Evolutionary conservation across 1,140 invertebrate genomes (phyloP), one percentile per base, ranked within the genome.

Genomic region (Brachionus koreanus): DNA sequence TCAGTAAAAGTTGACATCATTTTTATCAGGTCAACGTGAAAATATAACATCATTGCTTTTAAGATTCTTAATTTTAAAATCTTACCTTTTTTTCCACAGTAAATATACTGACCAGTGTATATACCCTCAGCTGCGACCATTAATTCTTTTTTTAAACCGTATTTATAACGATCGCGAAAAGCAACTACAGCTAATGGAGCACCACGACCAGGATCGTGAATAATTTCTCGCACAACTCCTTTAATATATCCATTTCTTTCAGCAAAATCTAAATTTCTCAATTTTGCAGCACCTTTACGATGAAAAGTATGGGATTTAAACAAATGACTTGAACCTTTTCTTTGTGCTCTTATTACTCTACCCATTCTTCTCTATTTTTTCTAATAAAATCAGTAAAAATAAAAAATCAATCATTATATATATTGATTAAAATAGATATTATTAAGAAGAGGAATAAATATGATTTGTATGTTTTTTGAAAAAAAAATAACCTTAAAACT

Each of bases 91-190:
- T 94, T 97, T 85, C 98, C 98, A 90, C 97, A 99, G 89, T 98
- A 99, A n/a, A 99, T 91, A 88, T 97, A 99, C 88, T 99, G 98
- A 84, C 98, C 98, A 76, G 97, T 98, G 91, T 98, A 97, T 91
- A 99, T 95, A 87, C 98, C 98, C 89, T 99, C 98, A 74, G 95
- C 94, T 65, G 97, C 96, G 87, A 99, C 94, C 88, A 99, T 98
- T 63, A 98, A 91, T 89, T 98, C 97, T 88, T 97, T 98, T 63
- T 94, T 92, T 16, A 93, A 94, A 89, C 95, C 96, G 88, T 97
- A 99, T 87, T 94, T 94, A 90, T 99, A 99, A 4, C 96, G 96
- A 87, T 99, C 96, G 87, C 97, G 92, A 91, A 99, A 99, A 86
- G 96, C 94, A 6, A 99, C 96, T 57, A 95, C 91, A 19, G 97